phyloP scores from a whole-genome alignment of 2,888 invertebrate genomes.

The Acrobasis consociella region DNA sequence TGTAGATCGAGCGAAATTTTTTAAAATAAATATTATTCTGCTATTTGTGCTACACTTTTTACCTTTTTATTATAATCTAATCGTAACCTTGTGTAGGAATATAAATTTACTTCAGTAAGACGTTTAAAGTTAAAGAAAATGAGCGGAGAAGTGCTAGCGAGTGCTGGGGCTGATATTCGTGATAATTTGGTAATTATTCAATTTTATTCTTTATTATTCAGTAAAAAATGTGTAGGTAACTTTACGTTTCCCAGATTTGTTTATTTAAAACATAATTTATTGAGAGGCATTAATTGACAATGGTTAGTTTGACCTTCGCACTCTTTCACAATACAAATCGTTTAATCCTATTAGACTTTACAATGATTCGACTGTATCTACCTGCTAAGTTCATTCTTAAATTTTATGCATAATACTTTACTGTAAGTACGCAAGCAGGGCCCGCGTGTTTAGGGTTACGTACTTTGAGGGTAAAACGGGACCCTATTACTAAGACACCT shows the following conservation, averaged over 20 bases:
- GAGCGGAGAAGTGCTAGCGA: conserved; percentile 61
- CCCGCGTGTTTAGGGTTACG: too few relatives aligned
- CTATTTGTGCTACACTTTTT: too few relatives aligned
- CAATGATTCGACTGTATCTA: not conserved
- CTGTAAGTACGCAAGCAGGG: too few relatives aligned
- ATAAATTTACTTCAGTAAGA: not conserved
- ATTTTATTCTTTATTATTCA: conserved; percentile 21
- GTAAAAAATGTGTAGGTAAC: not conserved
- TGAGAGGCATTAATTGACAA: not conserved
- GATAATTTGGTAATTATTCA: conserved; percentile 68
- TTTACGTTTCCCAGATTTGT: not conserved
- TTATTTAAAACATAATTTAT: not conserved
- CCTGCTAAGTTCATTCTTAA: too few relatives aligned
- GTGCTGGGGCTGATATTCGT: conserved; percentile 60
- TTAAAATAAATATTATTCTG: too few relatives aligned
- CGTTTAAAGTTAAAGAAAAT: conserved; percentile 40
- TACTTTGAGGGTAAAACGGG: too few relatives aligned
- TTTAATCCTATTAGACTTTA: not conserved
- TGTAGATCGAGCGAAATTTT: too few relatives aligned
- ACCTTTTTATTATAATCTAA: too few relatives aligned
- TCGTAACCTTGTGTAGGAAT: too few relatives aligned
- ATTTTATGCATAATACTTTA: too few relatives aligned
- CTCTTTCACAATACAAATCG: conserved; percentile 16
- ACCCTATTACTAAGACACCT: too few relatives aligned
- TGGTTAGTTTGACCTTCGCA: conserved; percentile 13